Conservation (phyloP, 37 sponge, comb jelly and placozoan species). For the Tethya wilhelma region DNA sequence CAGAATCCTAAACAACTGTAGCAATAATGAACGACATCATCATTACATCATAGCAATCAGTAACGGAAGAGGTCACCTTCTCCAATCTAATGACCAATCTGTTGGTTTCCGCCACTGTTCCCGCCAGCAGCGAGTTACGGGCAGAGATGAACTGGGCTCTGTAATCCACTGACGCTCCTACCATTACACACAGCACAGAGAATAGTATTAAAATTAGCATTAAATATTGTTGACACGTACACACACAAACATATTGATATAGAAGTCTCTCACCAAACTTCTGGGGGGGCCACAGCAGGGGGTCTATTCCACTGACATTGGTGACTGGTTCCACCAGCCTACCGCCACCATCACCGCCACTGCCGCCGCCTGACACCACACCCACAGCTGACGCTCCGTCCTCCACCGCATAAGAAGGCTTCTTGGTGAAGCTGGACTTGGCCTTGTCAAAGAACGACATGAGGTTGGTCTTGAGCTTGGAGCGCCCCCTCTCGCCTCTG, state of each 20-base stretch:
- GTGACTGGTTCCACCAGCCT: slow-evolving; percentile 6
- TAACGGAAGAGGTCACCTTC: slow-evolving; percentile 43
- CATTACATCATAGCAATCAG: background rate
- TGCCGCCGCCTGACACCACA: background rate
- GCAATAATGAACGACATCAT: background rate
- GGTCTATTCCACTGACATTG: slow-evolving; percentile 47
- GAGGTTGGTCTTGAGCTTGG: slow-evolving; percentile 51
- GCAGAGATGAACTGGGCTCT: slow-evolving; percentile 21
- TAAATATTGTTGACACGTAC: background rate
- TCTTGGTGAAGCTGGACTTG: slow-evolving; percentile 23
- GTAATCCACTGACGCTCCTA: slow-evolving; percentile 38
- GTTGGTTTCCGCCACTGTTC: slow-evolving; percentile 66
- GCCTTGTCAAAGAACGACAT: slow-evolving; percentile 58
- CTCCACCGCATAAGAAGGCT: background rate
- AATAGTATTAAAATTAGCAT: background rate
- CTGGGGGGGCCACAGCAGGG: slow-evolving; percentile 62
- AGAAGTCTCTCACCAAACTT: slow-evolving; percentile 44
- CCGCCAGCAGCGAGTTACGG: slow-evolving; percentile 28
- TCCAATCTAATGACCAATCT: slow-evolving; percentile 68
- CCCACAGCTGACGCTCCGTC: slow-evolving; percentile 44
- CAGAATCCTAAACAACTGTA: slow-evolving; percentile 53
- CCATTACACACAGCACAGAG: background rate
- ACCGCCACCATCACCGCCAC: background rate
- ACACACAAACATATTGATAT: too few relatives aligned
- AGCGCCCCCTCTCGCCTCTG: slow-evolving; percentile 6